These are phyloP conservation scores for Calcarius ornatus DNA, from an alignment of 2,113 vertebrate genomes.

Conservation along the genomic window DNA sequence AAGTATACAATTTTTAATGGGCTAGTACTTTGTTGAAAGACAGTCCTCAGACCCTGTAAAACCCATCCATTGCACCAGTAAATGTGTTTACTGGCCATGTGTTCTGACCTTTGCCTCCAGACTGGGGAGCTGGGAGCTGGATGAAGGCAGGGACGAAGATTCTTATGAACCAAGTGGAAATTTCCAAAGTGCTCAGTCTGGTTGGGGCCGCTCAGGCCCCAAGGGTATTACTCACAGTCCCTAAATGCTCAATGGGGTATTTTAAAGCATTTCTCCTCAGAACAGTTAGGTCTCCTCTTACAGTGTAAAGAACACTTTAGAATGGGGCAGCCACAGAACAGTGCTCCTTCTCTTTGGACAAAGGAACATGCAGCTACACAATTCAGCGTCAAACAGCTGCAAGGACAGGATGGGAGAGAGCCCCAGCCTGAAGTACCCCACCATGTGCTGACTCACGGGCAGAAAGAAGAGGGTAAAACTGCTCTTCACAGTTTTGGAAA, in stretches of 20 bases:
- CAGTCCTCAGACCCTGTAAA: background rate
- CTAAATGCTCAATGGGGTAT: background rate
- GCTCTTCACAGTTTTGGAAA: background rate
- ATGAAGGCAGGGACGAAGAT: fast-evolving
- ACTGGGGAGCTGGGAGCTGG: background rate
- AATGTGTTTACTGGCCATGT: background rate
- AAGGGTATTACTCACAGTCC: background rate
- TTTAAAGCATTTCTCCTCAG: background rate
- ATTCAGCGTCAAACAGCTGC: background rate
- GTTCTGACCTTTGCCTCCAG: background rate
- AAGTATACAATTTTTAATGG: background rate
- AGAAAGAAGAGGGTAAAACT: background rate
- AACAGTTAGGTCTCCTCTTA: background rate
- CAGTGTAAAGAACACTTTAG: background rate
- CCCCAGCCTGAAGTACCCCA: background rate
- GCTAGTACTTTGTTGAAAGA: background rate
- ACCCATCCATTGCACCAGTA: background rate
- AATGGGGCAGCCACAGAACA: background rate
- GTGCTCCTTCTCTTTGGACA: background rate
- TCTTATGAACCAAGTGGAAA: background rate
- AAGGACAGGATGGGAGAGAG: background rate
- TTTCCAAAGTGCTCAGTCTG: background rate
- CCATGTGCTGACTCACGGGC: fast-evolving
- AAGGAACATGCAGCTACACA: background rate
- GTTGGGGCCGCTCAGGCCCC: background rate